These are phyloP conservation scores for Macroramphosus scolopax DNA, from an alignment of 2,797 vertebrate species.

Conservation along the genomic window DNA sequence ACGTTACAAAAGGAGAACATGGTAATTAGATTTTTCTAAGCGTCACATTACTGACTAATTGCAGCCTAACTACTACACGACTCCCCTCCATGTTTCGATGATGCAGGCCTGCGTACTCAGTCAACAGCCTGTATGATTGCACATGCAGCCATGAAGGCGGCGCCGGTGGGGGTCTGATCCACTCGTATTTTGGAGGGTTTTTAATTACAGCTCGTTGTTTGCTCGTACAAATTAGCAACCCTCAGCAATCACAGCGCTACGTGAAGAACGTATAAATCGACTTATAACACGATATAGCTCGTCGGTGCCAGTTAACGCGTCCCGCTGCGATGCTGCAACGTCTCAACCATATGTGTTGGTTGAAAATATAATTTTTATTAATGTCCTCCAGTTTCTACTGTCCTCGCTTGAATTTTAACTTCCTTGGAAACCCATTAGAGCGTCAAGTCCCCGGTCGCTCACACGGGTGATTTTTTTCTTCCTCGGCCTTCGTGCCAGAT, in stretches of 20 bases:
- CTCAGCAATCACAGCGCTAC: constrained; percentile 19
- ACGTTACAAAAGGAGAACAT: constrained; percentile 27
- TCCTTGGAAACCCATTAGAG: constrained; percentile 12
- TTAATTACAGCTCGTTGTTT: constrained; percentile 58
- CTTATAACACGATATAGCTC: too few relatives aligned
- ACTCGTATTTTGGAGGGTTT: constrained; percentile 45
- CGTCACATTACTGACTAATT: constrained; percentile 41
- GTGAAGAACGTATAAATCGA: too few relatives aligned
- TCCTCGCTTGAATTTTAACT: too few relatives aligned
- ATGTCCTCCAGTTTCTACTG: neutral
- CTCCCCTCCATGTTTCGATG: constrained; percentile 16
- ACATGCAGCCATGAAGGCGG: constrained; percentile 36
- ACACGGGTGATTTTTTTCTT: constrained; percentile 5
- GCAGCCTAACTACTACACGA: too few relatives aligned
- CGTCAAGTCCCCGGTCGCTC: constrained; percentile 3
- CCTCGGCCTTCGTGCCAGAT: constrained; percentile 32
- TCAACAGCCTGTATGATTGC: constrained; percentile 57
- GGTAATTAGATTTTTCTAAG: constrained; percentile 48
- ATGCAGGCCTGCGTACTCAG: constrained; percentile 34
- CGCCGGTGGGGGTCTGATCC: constrained; percentile 26
- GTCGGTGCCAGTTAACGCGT: too few relatives aligned
- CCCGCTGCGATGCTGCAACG: too few relatives aligned
- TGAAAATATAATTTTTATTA: constrained; percentile 6
- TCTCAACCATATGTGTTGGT: constrained; percentile 22
- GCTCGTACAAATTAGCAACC: constrained; percentile 45